Percentiles rank a stretch among this genome's conserved stretches.
Conservation (phyloP, 2,888 invertebrate species). For the Eretmocerus hayati region DNA sequence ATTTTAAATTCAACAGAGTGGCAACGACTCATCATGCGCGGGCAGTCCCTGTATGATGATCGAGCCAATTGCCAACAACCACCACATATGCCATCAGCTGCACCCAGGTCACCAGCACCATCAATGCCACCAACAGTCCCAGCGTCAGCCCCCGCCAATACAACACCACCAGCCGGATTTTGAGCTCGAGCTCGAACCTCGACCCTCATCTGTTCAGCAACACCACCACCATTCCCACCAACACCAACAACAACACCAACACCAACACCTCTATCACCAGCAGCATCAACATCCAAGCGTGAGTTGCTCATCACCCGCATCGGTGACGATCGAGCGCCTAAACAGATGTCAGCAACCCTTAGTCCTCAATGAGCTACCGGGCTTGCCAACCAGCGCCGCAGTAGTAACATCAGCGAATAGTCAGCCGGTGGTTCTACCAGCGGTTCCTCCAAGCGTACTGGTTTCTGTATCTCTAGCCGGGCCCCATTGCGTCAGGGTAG, state of each 20-base stretch:
- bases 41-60: neutral
- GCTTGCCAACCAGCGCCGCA: constrained; percentile 29
- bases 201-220: constrained; percentile 28
- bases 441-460: constrained; percentile 46
- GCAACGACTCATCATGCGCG: no score
- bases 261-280: constrained; percentile 30
- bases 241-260: constrained; percentile 20
- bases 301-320: no score
- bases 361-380: no score
- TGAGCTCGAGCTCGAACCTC: constrained; percentile 14
- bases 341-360: constrained; percentile 40
- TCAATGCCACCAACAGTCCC: constrained; percentile 6
- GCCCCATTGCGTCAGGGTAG: no score
- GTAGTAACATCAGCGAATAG: neutral
- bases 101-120: constrained; percentile 40
- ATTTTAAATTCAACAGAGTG: no score
- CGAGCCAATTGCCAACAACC: constrained; percentile 18
- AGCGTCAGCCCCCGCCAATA: neutral
- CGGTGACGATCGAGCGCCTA: no score
- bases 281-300: neutral
- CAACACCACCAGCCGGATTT: constrained; percentile 7
- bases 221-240: constrained; percentile 10
- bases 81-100: constrained; percentile 29
- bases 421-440: constrained; percentile 4
- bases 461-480: constrained; percentile 51